These are phyloP conservation scores for Noctua pronuba DNA, from an alignment of 2,888 invertebrate genomes.

Conservation along the genomic window DNA sequence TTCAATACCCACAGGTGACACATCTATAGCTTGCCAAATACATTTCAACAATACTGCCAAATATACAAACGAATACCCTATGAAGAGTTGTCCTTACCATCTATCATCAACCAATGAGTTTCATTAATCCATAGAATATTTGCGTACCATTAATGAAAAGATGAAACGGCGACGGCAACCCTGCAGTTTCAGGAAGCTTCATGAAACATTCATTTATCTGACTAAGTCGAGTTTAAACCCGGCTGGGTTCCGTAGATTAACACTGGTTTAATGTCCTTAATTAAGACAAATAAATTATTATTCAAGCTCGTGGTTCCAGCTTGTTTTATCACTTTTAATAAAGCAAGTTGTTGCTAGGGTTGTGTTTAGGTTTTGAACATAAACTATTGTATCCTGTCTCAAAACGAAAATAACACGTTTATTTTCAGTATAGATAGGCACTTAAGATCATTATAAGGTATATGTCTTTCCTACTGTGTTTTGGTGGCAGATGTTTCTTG, in stretches of 20 bases:
- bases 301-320: conserved; percentile 32
- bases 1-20: no score
- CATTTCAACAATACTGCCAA: neutral
- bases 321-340: conserved; percentile 35
- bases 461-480: no score
- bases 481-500: neutral
- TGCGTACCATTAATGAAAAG: neutral
- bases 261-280: conserved; percentile 58
- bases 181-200: conserved; percentile 44
- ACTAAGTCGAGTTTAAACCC: conserved; percentile 56
- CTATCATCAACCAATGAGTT: no score
- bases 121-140: conserved; percentile 11
- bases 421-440: no score
- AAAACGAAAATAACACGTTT: no score
- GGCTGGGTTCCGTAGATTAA: conserved; percentile 58
- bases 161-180: conserved; percentile 24
- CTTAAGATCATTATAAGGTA: neutral
- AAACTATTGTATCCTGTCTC: neutral
- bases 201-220: conserved; percentile 65
- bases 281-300: conserved; percentile 55
- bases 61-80: no score
- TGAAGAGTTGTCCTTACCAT: no score
- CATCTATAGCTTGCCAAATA: neutral
- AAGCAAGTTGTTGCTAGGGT: neutral
- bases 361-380: neutral